Conservation (phyloP, 1,140 invertebrate genomes). For the Drosophila aff. region DNA sequence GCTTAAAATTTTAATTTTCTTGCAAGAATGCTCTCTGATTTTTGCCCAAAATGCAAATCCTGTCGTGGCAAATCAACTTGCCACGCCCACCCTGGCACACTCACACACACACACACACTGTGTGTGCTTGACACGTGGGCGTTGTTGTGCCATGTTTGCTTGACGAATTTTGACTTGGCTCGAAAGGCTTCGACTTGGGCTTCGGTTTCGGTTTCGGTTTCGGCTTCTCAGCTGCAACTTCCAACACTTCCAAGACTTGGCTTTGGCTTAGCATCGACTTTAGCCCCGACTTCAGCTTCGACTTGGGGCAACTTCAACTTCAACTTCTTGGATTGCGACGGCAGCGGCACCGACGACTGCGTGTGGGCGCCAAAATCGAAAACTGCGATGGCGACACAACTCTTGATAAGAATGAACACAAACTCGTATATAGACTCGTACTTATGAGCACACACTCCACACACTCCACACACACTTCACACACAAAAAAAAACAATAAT, state of each 20-base stretch:
- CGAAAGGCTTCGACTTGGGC: background rate
- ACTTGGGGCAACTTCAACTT: slow-evolving; percentile 21
- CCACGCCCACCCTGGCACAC: slow-evolving; percentile 56
- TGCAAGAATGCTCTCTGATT: background rate
- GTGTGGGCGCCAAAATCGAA: slow-evolving; percentile 62
- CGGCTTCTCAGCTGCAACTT: slow-evolving; percentile 39
- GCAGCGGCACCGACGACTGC: slow-evolving; percentile 27
- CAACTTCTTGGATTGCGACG: slow-evolving; percentile 23
- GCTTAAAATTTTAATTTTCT: background rate
- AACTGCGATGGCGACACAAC: slow-evolving; percentile 75
- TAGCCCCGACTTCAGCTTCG: slow-evolving; percentile 10
- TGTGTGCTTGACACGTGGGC: slow-evolving; percentile 20
- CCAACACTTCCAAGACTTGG: slow-evolving; percentile 26
- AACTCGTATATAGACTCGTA: slow-evolving; percentile 7
- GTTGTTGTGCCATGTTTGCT: slow-evolving; percentile 50
- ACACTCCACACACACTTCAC: slow-evolving; percentile 41
- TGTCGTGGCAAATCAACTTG: slow-evolving; percentile 54
- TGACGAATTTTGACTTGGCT: slow-evolving; percentile 74
- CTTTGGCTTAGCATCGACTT: slow-evolving; percentile 13
- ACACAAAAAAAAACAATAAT: slow-evolving; percentile 35
- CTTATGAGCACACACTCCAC: slow-evolving; percentile 36
- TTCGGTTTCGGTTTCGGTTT: slow-evolving; percentile 4
- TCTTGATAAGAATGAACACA: slow-evolving; percentile 73
- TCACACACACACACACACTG: background rate
- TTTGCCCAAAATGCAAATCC: slow-evolving; percentile 56